Conservation (phyloP, 1,140 invertebrate genomes). For the Penaeus chinensis region DNA sequence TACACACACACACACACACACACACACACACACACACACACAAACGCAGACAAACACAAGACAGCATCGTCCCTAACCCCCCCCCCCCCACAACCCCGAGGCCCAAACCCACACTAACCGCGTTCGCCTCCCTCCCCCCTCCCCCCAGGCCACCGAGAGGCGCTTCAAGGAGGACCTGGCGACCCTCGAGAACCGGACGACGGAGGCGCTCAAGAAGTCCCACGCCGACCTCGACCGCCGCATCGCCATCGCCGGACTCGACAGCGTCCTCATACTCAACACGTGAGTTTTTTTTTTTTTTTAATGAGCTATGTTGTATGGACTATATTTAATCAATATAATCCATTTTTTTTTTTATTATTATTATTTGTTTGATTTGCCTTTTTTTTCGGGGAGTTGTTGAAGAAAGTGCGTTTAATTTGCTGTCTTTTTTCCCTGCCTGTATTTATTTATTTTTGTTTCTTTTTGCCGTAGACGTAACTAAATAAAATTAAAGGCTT, state of each 20-base stretch:
- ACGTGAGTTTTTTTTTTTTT: slow-evolving; percentile 20
- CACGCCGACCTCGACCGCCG: slow-evolving; percentile 42
- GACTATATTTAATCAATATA: not conserved
- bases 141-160: slow-evolving; percentile 37
- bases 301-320: not conserved
- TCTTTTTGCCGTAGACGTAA: too few species aligned
- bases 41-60: not conserved
- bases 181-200: slow-evolving; percentile 49
- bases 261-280: slow-evolving; percentile 45
- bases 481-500: too few species aligned
- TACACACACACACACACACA: not conserved
- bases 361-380: not conserved
- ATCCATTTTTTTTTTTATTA: not conserved
- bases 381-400: too few species aligned
- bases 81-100: not conserved
- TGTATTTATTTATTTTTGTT: too few species aligned
- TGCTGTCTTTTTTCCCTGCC: too few species aligned
- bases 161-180: slow-evolving; percentile 53
- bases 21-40: slow-evolving; percentile 9
- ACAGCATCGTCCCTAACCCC: not conserved
- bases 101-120: not conserved
- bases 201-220: slow-evolving; percentile 38
- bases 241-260: slow-evolving; percentile 41
- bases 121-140: not conserved
- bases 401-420: too few species aligned